Evolutionary conservation across 2,797 vertebrate genomes (phyloP).

Genomic region (Pangasius krempfi): DNA sequence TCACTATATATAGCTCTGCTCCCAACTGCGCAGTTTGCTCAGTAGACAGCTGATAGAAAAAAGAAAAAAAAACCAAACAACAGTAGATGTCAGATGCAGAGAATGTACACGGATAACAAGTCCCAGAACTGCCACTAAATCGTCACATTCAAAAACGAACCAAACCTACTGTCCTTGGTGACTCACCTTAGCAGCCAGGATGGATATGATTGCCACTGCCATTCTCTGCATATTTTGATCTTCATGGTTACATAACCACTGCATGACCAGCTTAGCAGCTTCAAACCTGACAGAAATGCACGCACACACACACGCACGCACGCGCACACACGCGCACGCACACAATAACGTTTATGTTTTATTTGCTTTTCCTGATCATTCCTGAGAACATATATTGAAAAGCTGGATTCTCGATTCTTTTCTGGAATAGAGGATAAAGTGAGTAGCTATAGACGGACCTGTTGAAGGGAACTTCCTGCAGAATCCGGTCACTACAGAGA

Average conservation of each 20-base stretch:
- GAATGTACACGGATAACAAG: background rate
- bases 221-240: constrained; percentile 99
- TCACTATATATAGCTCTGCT: constrained; percentile 95
- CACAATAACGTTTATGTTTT: background rate
- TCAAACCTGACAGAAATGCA: constrained; percentile 82
- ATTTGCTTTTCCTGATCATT: background rate
- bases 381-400: background rate
- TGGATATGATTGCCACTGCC: constrained; percentile 98
- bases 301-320: background rate
- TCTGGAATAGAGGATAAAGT: background rate
- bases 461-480: constrained; percentile 98
- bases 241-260: constrained; percentile 99
- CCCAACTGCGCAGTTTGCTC: constrained; percentile 97
- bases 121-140: background rate
- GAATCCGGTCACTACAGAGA: constrained; percentile 96
- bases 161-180: background rate
- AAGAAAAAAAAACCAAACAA: background rate
- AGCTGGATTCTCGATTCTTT: background rate
- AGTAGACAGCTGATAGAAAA: constrained; percentile 84
- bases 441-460: constrained; percentile 73
- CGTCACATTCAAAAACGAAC: background rate
- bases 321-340: background rate
- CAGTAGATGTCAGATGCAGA: background rate
- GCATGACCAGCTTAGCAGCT: constrained; percentile 98
- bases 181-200: constrained; percentile 96